Percentiles rank a stretch among this genome's conserved stretches.
Conservation (phyloP, 92 coral and sea anemone species). For the Chrysogorgia sp. region DNA sequence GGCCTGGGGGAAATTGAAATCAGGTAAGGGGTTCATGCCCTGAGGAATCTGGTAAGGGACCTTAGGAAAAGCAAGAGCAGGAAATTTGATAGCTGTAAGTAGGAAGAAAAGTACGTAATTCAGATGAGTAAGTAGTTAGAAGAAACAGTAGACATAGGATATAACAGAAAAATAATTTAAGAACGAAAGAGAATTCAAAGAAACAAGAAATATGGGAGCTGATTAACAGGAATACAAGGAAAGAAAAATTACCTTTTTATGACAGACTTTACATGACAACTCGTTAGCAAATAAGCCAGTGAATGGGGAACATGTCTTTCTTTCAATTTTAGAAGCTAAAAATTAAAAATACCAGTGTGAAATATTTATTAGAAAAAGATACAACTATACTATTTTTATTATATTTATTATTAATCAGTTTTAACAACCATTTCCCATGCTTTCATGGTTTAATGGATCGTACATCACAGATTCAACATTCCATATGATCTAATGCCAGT, state of each 20-base stretch:
- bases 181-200: not conserved
- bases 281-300: conserved; percentile 95
- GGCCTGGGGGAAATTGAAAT: no score
- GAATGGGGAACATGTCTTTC: conserved; percentile 62
- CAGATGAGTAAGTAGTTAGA: no score
- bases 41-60: not conserved
- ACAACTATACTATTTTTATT: not conserved
- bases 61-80: not conserved
- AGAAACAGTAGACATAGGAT: not conserved
- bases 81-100: not conserved
- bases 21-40: not conserved
- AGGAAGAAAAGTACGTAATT: not conserved
- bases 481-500: no score
- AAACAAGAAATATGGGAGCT: not conserved
- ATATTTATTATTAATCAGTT: no score
- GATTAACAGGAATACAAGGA: not conserved
- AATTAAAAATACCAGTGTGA: not conserved
- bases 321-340: conserved; percentile 30
- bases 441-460: no score
- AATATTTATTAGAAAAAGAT: not conserved
- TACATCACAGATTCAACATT: no score
- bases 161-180: not conserved
- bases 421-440: no score
- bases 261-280: conserved; percentile 85
- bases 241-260: conserved; percentile 62